Evolutionary conservation across 1,140 invertebrate genomes (phyloP), one percentile per base, ranked within the genome.

Genomic region (Eubasilissa regina): DNA sequence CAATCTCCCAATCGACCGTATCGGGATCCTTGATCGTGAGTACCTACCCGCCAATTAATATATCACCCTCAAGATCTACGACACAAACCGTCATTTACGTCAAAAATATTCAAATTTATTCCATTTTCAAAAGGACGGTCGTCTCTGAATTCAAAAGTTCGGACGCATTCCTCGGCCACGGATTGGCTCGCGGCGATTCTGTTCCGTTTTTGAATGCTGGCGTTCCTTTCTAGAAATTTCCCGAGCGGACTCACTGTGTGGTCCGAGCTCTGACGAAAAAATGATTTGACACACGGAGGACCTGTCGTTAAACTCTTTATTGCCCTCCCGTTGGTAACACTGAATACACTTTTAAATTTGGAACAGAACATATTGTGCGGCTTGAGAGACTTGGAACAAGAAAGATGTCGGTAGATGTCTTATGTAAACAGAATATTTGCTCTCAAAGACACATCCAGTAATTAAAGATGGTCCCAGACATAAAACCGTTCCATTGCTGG

Each of bases 51-150:
- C 25, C 25, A 35, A 35, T 35, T 35, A 35, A 35, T 35, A 35
- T 35, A 53, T 73, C 70, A 73, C 51, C 3, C n/a, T 8, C 11
- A 53, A 51, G n/a, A 73, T 48, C 45, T 73, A 60, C 55, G 74
- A 48, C 74, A 56, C 35, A 21, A 77, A 19, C 75, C 51, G 70
- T 73, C 51, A 19, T 77, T 64, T 53, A 47, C 35, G 44, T 43
- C 11, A 48, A 77, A 25, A 58, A 66, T 62, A 77, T 77, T 77
- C 68, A 73, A 73, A 73, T 73, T 73, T 73, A 73, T 73, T 73
- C 68, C 13, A 73, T 25, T 12, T 73, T 73, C 13, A 35, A 73
- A 73, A 73, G 21, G 19, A 55, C 48, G 68, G 21, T 73, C 68
- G 17, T n/a, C 35, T 73, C 47, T 25, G 17, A 73, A 73, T 73